Base-by-base conservation (phyloP, 2,113 vertebrate species). In the Daboia siamensis region DNA sequence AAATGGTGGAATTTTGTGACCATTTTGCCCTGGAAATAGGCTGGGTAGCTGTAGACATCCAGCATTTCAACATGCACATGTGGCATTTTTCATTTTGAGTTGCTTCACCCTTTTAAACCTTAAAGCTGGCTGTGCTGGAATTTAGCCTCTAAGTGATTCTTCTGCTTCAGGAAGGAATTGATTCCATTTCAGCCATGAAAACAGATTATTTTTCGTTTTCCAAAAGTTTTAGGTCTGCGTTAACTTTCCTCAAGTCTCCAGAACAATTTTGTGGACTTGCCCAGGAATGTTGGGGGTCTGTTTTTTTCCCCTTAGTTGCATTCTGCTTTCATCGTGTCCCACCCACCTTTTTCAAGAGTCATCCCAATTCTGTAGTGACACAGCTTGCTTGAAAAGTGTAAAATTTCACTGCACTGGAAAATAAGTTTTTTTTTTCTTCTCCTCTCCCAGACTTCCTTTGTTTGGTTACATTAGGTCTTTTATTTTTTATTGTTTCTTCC, bases 161-260 rank as follows among this genome's bases (percentile, higher is more conserved):
- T 85, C 23, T 29, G 24, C 13, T 93, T 26, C 91, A 93, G 94
- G 64, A 54, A 56, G 88, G 93, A 90, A 89, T 6, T 24, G 61
- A 23, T 93, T 86, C 2, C 93, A 24, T 94, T 92, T 61, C 92
- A 93, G 91, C 93, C 96, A 92, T 88, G 86, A 94, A 95, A 95
- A 95, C 90, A 96, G 93, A 92, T 48, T 23, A 92, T 56, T 44
- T 51, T 1, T 26, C 93, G 86, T 69, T 74, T 74, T 13, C 64
- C 21, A 23, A 57, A 33, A 69, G 9, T 29, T 23, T 7, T 96
- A 93, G 95, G 96, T 97, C 95, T 96, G 92, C 95, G 94, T 97
- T 97, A 96, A 17, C 94, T 94, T 98, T 97, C 97, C 97, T 98
- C 98, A 98, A 97, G 96, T 95, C 94, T 95, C 95, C 93, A 46